A percentile compares a stretch with the other conserved stretches of the same genome.
phyloP scores from a whole-genome alignment of 2,113 vertebrate genomes.

The Bufo bufo region DNA sequence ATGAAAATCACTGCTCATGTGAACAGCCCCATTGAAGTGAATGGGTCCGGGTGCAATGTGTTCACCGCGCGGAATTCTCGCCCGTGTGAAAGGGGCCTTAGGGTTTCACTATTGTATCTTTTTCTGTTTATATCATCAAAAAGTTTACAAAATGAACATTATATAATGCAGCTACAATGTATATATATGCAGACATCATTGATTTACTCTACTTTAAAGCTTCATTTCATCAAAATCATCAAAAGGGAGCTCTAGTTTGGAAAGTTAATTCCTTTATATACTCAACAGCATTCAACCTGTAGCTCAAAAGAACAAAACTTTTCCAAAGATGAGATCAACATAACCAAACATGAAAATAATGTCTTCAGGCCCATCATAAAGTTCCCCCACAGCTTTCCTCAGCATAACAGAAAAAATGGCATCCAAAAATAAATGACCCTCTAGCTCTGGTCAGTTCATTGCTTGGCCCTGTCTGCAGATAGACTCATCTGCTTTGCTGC shows the following conservation, averaged over 20 bases:
- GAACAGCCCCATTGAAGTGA: too few species aligned
- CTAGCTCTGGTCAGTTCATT: background rate
- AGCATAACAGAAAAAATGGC: background rate
- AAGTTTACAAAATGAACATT: too few species aligned
- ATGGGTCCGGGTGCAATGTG: too few species aligned
- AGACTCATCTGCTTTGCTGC: conserved; percentile 40
- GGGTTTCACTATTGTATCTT: too few species aligned
- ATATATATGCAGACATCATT: too few species aligned
- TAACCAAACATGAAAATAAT: conserved; percentile 23
- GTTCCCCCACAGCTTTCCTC: background rate
- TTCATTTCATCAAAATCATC: background rate
- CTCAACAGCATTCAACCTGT: background rate
- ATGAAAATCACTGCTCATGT: too few species aligned
- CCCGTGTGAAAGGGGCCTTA: too few species aligned
- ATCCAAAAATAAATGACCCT: conserved; percentile 30
- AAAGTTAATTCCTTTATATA: background rate
- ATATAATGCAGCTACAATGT: too few species aligned
- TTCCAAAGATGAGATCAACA: conserved; percentile 1
- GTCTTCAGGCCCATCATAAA: background rate
- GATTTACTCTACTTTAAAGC: too few species aligned
- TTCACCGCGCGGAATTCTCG: too few species aligned
- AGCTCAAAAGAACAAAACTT: background rate
- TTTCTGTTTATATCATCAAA: too few species aligned
- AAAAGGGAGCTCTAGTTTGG: background rate
- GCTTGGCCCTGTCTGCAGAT: background rate